Percentiles rank a stretch among this genome's conserved stretches.
These are phyloP conservation scores for Paelopatides confundens DNA, from an alignment of 53 echinoderm and acorn worm species.

Conservation along the genomic window DNA sequence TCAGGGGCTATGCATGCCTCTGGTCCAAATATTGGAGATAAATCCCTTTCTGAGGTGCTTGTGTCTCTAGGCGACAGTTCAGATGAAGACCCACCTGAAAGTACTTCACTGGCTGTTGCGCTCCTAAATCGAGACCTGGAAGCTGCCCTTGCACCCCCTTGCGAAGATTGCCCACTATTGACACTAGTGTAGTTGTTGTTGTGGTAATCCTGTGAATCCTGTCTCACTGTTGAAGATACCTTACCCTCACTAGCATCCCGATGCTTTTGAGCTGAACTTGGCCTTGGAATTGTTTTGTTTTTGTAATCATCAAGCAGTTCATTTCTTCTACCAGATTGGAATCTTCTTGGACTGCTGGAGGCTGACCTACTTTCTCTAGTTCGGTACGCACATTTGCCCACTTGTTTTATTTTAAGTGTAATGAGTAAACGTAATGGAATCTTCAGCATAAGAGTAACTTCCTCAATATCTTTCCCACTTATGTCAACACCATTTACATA, in stretches of 20 bases:
- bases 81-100: slow-evolving; percentile 55
- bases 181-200: slow-evolving; percentile 36
- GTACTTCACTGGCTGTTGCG: slow-evolving; percentile 65
- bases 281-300: slow-evolving; percentile 37
- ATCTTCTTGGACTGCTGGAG: slow-evolving; percentile 67
- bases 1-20: slow-evolving; percentile 81
- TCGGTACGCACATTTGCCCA: slow-evolving; percentile 87
- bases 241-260: not conserved
- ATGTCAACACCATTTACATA: slow-evolving; percentile 97
- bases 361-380: slow-evolving; percentile 66
- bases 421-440: slow-evolving; percentile 94
- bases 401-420: slow-evolving; percentile 88
- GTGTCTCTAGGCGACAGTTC: slow-evolving; percentile 37
- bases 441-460: slow-evolving; percentile 88
- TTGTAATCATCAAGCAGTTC: slow-evolving; percentile 27
- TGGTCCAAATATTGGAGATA: slow-evolving; percentile 69
- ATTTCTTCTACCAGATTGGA: slow-evolving; percentile 19
- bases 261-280: slow-evolving; percentile 29
- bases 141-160: not conserved
- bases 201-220: slow-evolving; percentile 1
- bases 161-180: not conserved
- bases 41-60: slow-evolving; percentile 41
- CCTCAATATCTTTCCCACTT: slow-evolving; percentile 87
- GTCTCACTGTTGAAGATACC: not conserved
- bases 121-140: slow-evolving; percentile 63